Evolutionary conservation across 2,888 invertebrate genomes (phyloP), one percentile per base, ranked within the genome.

Genomic region (Diogma glabrata): DNA sequence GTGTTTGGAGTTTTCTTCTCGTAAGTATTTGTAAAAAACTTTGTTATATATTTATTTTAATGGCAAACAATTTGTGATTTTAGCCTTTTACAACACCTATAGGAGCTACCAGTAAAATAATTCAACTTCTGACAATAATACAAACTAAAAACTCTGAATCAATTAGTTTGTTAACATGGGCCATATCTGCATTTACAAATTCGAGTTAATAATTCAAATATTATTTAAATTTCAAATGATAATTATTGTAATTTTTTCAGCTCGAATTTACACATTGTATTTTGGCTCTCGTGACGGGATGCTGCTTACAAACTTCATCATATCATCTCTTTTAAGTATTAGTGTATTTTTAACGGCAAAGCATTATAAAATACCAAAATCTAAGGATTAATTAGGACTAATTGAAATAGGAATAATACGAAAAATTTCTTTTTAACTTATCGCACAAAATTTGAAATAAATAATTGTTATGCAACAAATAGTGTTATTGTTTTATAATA

Each of bases 61-160:
- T 48, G 51, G 20, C 24, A 54, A 49, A 26, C 22, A 53, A 49
- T 51, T 28, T 43, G 57, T 60, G 45, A n/a, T n/a, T n/a, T n/a
- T 51, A 69, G 69, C 69, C 69, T 19, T 66, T 69, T 53, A 69
- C 69, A 53, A 69, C 69, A 9, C 89, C 90, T 0, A 78, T 90
- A 56, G 86, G 88, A 58, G 86, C 87, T 8, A 84, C 85, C 24
- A 87, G 89, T 54, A 91, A 90, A 72, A 73, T 87, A 3, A 76
- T 85, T 14, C 89, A 90, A 63, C 74, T 91, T 20, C 65, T 80
- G 51, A 83, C 84, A 53, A 89, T 91, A 56, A 60, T 86, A 17
- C 72, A 73, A 51, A 74, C 78, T 3, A 79, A 77, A 61, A 84
- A 87, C 64, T 81, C 89, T 2, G 82, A 84, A 57, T 82, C 85